A percentile compares a stretch with the other conserved stretches of the same genome.
phyloP scores from a whole-genome alignment of 2,888 invertebrate genomes.

The Marronus borbonicus region DNA sequence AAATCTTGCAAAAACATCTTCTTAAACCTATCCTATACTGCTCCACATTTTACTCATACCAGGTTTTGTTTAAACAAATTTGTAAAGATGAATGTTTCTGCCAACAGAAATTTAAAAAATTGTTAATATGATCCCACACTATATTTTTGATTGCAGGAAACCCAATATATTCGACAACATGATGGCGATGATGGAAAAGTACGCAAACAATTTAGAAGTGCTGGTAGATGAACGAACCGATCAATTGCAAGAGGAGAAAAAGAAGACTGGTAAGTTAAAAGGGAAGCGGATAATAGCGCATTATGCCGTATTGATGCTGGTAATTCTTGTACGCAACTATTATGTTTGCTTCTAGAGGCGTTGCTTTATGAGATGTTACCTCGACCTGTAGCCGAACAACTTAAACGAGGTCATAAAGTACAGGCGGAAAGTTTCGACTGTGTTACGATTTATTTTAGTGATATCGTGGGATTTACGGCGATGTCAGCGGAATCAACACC shows the following conservation, averaged over 20 bases:
- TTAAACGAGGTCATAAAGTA: constrained; percentile 91
- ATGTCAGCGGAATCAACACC: constrained; percentile 95
- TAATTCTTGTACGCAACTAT: neutral
- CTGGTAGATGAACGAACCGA: constrained; percentile 95
- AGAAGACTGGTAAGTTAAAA: constrained; percentile 84
- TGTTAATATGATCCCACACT: constrained; percentile 28
- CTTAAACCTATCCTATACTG: too few species aligned
- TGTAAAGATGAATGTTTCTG: too few species aligned
- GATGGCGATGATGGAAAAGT: constrained; percentile 98
- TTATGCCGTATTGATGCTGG: neutral
- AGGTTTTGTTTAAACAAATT: too few species aligned
- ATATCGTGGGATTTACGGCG: constrained; percentile 93
- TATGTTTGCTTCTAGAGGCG: constrained; percentile 75
- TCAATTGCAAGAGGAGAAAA: constrained; percentile 95
- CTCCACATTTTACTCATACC: too few species aligned
- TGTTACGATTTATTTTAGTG: constrained; percentile 95
- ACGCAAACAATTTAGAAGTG: constrained; percentile 94
- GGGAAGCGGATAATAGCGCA: neutral
- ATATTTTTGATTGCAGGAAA: constrained; percentile 75
- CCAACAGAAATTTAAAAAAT: too few species aligned
- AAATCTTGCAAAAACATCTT: too few species aligned
- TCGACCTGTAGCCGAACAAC: constrained; percentile 91
- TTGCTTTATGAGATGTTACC: constrained; percentile 91
- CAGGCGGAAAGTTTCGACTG: constrained; percentile 93
- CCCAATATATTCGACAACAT: constrained; percentile 98